These are phyloP conservation scores for Ascidia mentula DNA, from an alignment of 23 tunicate genomes.

Conservation along the genomic window DNA sequence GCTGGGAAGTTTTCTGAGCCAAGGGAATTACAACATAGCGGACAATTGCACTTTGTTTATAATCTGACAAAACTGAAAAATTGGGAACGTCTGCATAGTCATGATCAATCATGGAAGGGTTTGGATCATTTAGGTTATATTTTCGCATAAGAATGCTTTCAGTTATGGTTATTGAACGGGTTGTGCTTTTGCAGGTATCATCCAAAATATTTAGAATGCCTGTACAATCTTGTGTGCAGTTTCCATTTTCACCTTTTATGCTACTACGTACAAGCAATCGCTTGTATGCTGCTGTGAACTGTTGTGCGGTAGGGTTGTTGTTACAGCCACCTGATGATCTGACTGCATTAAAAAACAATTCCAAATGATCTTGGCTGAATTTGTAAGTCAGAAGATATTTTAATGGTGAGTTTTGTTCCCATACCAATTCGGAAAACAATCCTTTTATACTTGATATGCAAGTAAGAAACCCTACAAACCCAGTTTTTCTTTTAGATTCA, in stretches of 20 bases:
- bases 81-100: neutral
- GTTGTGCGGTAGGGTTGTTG: slow-evolving; percentile 23
- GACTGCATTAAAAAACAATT: slow-evolving; percentile 14
- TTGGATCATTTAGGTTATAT: neutral
- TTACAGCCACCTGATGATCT: slow-evolving; percentile 17
- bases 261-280: neutral
- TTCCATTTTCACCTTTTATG: neutral
- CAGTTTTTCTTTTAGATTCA: slow-evolving; percentile 7
- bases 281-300: slow-evolving; percentile 17
- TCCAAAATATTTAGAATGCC: neutral
- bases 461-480: neutral
- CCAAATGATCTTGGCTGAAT: slow-evolving; percentile 24
- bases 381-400: slow-evolving; percentile 31
- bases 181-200: neutral
- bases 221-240: neutral
- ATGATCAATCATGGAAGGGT: neutral
- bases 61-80: neutral
- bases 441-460: neutral
- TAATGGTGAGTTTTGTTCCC: neutral
- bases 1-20: neutral
- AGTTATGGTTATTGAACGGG: neutral
- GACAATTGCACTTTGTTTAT: neutral
- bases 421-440: neutral
- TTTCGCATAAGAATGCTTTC: neutral
- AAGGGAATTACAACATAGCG: neutral